Base-by-base conservation (phyloP, 1,140 invertebrate species). In the Drosophila persimilis region DNA sequence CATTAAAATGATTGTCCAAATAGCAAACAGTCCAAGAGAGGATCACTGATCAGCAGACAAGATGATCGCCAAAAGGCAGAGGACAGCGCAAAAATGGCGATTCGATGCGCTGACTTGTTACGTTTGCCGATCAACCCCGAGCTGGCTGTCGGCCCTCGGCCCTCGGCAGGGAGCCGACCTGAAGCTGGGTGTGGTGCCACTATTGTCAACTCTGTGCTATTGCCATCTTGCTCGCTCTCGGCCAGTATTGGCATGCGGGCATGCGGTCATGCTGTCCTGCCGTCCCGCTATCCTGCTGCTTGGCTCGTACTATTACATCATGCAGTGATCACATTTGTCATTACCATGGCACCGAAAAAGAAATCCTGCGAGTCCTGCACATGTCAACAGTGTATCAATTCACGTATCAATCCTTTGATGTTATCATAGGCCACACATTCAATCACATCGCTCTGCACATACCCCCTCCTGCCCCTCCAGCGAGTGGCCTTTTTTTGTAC, bases 51-150 rank as follows among this genome's bases (percentile, higher is more conserved):
- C 73, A 55, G 53, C 47, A 62, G 66, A 85, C 80, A 79, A 66
- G 55, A 62, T 62, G 45, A 59, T 64, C 43, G 31, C 13, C 43
- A 31, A 44, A 46, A 29, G 41, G 17, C 58, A 67, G 44, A 56
- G 57, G 53, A 61, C 54, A 56, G 62, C 72, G 39, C 58, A 62
- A 86, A 75, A 86, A 86, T 86, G 81, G 78, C 73, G 77, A 78
- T 81, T 78, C 62, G 73, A 55, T 62, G 48, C 55, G 77, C 58
- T 57, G 54, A 52, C 59, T 73, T 77, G 39, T 61, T 72, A 73
- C 54, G 43, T 54, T 20, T 58, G 50, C 39, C 41, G 17, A 73
- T 55, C 70, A 45, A 45, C 51, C 51, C 51, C 9, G 50, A 55
- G 17, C 39, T 3, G 8, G 22, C 20, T 26, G 22, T 22, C n/a